Base-by-base conservation (phyloP, 1,140 invertebrate genomes). In the Cydia splendana region DNA sequence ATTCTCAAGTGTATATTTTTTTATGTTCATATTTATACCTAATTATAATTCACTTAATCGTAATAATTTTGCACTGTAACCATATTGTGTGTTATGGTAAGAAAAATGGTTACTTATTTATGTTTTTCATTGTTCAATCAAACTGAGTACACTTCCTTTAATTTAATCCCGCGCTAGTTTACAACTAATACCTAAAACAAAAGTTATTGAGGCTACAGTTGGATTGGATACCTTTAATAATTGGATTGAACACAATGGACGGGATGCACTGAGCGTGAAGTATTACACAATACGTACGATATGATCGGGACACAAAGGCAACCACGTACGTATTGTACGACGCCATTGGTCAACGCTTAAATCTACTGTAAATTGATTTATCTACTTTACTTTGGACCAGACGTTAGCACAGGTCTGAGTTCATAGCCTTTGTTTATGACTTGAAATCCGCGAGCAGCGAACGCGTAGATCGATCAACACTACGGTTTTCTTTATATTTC, bases 351-450 rank as follows among this genome's bases (percentile, higher is more conserved):
- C 62, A 38, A 62, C 75, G 34, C 18, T 57, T 28, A 65, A 69
- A 73, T 77, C 20, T 74, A 65, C 57, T 73, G 76, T 77, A 79
- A 82, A 84, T 79, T 84, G 79, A 81, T 82, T 84, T 79, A 81
- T 73, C 77, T 18, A 76, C 76, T 80, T 82, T 78, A 2, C n/a
- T 18, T n/a, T 53, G n/a, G 0, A 53, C 15, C 6, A 69, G 24
- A 69, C 13, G 13, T 34, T 30, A n/a, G 24, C 24, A 38, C 2
- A 38, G 28, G 30, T 15, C 65, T 34, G 1, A n/a, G 13, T 12
- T 15, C 15, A n/a, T 69, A 38, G 28, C 15, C 15, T 38, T 69
- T 69, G 65, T 69, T 48, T 34, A 69, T 69, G 30, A 34, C 4
- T 34, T 69, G 15, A 69, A 38, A 69, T 69, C 30, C 30, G 28